Evolutionary conservation across 2,113 vertebrate genomes (phyloP).

Genomic region (Rhombomys opimus): DNA sequence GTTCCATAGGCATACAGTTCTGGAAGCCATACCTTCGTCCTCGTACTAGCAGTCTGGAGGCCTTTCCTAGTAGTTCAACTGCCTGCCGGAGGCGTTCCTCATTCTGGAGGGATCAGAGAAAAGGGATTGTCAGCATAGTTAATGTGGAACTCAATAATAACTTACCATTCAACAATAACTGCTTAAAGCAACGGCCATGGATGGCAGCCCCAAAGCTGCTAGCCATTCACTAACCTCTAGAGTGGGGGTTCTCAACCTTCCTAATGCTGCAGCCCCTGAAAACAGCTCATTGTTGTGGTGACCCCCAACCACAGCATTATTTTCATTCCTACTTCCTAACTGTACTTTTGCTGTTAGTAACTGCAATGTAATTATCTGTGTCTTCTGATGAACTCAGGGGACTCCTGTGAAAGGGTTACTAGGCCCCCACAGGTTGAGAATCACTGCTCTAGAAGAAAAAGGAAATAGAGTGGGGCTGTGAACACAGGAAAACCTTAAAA

Average conservation of each 20-base stretch:
- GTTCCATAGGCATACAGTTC: too few relatives aligned
- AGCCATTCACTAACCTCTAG: neutral
- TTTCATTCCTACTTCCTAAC: neutral
- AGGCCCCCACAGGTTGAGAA: neutral
- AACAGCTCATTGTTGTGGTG: neutral
- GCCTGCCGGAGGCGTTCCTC: slow-evolving; percentile 97
- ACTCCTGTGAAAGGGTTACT: neutral
- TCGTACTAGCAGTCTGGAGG: slow-evolving; percentile 95
- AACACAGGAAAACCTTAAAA: neutral
- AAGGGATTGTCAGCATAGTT: neutral
- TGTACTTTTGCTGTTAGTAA: neutral
- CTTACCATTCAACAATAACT: neutral
- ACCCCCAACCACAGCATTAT: neutral
- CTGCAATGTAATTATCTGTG: neutral
- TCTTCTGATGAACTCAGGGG: neutral
- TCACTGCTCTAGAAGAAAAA: neutral
- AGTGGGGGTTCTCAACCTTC: neutral
- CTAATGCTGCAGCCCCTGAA: neutral
- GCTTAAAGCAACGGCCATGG: neutral
- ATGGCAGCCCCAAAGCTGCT: neutral
- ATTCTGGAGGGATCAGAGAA: slow-evolving; percentile 87
- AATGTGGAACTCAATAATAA: too few relatives aligned
- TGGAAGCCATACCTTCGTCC: slow-evolving; percentile 90
- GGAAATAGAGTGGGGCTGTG: neutral
- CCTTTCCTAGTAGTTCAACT: slow-evolving; percentile 95